phyloP scores from a whole-genome alignment of 2,888 invertebrate species.

The Ectemnius continuus region DNA sequence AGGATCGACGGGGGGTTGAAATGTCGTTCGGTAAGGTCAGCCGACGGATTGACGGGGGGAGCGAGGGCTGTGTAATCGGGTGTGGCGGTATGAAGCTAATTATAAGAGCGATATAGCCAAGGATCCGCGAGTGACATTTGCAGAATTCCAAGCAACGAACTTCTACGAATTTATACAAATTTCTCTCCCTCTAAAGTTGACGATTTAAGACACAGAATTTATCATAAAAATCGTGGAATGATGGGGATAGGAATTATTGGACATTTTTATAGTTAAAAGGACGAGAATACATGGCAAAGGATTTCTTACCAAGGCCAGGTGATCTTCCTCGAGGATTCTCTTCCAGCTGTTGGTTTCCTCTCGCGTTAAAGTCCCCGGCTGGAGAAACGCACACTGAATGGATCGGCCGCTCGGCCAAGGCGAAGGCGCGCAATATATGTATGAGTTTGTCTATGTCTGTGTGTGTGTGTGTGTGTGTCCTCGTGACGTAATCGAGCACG shows the following conservation, averaged over 20 bases:
- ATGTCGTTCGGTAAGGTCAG: slow-evolving; percentile 4
- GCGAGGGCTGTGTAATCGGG: slow-evolving; percentile 64
- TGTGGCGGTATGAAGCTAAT: slow-evolving; percentile 66
- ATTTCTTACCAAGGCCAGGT: not conserved
- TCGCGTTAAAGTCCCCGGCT: slow-evolving; percentile 6
- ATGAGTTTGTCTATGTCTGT: too few species aligned
- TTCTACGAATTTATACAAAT: too few species aligned
- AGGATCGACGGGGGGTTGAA: not conserved
- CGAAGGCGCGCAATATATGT: slow-evolving; percentile 6
- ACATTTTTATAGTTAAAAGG: too few species aligned
- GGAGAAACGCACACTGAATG: slow-evolving; percentile 60
- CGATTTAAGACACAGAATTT: too few species aligned
- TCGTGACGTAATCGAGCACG: slow-evolving; percentile 74
- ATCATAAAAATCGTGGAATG: too few species aligned
- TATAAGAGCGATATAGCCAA: slow-evolving; percentile 55
- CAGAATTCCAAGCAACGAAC: not conserved
- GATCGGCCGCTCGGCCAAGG: slow-evolving; percentile 27
- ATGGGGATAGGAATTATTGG: too few species aligned
- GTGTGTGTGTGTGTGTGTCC: slow-evolving; percentile 47
- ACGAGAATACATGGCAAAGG: not conserved
- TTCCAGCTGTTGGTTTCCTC: not conserved
- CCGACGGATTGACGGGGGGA: slow-evolving; percentile 3
- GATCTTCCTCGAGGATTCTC: not conserved
- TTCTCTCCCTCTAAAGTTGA: too few species aligned
- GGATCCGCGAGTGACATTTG: slow-evolving; percentile 27